Evolutionary conservation across 2,888 invertebrate genomes (phyloP), one percentile per base, ranked within the genome.

Genomic region (Andrena chrysosceles): DNA sequence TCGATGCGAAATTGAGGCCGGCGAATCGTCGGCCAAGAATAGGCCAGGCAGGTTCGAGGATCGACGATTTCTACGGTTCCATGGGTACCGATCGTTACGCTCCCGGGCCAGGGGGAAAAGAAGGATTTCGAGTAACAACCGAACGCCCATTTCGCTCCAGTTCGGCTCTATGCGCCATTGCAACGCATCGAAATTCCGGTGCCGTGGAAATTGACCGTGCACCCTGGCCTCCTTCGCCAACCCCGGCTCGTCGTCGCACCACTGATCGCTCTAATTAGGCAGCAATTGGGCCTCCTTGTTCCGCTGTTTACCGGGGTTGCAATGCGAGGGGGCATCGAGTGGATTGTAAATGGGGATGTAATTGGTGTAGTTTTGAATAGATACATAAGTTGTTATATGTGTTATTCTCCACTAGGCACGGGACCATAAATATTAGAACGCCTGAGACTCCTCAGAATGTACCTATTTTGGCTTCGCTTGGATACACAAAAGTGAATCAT

Each of bases 1-100:
- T 85, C 87, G 86, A 87, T 88, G 86, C 85, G 85, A 88, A 88
- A 88, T 88, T 88, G 86, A 70, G 82, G 85, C 85, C 74, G 67
- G 78, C 42, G 83, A 83, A 86, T 81, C 76, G 81, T 81, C 67
- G 75, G 66, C 77, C 83, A 86, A 86, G 85, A 77, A 82, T 83
- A 81, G 76, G 76, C 42, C 49, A 26, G 67, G 60, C 7, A 26
- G 59, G 49, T 69, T 68, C 81, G 81, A 48, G 75, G 76, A 81
- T 84, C 81, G 83, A 70, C 71, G 83, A 81, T 84, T 78, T 81
- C 67, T 23, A 59, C 63, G 59, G 63, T 72, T 72, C 74, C 64
- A 52, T 49, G 54, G 52, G 42, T 63, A 48, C 20, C 48, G 75
- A 63, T 83, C 81, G 74, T 77, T 83, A 78, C 31, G 68, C 71